Conservation (phyloP, 1,140 invertebrate species). For the Drosophila cardini region DNA sequence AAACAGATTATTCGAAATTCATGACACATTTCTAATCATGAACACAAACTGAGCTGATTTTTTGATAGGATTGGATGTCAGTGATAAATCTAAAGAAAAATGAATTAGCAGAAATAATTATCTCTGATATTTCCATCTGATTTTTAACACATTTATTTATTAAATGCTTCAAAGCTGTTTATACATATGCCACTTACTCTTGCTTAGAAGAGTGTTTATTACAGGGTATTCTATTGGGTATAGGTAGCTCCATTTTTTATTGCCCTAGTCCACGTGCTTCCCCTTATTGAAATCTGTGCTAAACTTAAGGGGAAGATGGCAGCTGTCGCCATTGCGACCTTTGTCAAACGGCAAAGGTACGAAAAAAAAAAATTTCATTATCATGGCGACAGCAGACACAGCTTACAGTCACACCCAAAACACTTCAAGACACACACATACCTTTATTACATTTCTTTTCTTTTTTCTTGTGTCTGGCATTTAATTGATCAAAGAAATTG, state of each 20-base stretch:
- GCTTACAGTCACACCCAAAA: neutral
- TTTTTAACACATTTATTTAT: too few relatives aligned
- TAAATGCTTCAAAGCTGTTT: too few relatives aligned
- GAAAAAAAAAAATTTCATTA: constrained; percentile 66
- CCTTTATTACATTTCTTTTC: neutral
- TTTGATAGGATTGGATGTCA: too few relatives aligned
- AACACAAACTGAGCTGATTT: too few relatives aligned
- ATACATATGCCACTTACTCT: too few relatives aligned
- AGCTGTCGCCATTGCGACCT: constrained; percentile 69
- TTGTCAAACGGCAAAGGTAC: constrained; percentile 48
- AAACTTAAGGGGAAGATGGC: constrained; percentile 61
- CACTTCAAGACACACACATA: neutral
- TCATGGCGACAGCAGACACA: constrained; percentile 38
- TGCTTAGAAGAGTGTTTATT: too few relatives aligned
- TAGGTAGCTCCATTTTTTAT: neutral
- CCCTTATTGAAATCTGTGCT: constrained; percentile 43
- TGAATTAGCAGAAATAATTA: too few relatives aligned
- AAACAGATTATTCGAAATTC: too few relatives aligned
- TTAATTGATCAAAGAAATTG: constrained; percentile 70
- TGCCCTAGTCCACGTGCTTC: neutral
- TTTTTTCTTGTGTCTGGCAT: constrained; percentile 24
- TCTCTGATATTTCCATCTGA: too few relatives aligned
- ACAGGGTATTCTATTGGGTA: neutral
- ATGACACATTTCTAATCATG: too few relatives aligned
- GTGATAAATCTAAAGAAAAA: too few relatives aligned